These are phyloP conservation scores for Umimayanthus kanabou DNA, from an alignment of 92 coral and sea anemone genomes.

Conservation along the genomic window DNA sequence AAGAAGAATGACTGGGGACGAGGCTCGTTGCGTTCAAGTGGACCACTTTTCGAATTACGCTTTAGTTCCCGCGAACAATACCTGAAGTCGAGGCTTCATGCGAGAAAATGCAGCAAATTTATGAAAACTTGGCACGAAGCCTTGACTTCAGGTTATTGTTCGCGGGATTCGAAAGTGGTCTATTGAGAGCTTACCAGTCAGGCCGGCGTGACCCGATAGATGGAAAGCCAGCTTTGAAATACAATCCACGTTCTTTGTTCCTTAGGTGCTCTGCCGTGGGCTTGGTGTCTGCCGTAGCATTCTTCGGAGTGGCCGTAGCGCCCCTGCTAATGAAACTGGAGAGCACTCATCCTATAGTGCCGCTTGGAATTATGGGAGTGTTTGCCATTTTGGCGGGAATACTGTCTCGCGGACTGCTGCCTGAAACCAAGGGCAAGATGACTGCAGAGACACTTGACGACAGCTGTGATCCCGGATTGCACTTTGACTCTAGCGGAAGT, in stretches of 20 bases:
- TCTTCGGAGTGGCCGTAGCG: constrained; percentile 60
- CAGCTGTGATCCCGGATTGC: not conserved
- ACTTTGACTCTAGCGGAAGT: constrained; percentile 4
- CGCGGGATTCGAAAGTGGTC: no score
- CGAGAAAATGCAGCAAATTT: no score
- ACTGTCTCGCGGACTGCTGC: constrained; percentile 57
- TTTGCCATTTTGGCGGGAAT: constrained; percentile 62
- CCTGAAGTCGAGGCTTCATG: no score
- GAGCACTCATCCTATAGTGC: constrained; percentile 57
- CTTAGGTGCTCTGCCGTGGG: constrained; percentile 76
- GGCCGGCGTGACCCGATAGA: no score
- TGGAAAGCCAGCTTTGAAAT: not conserved
- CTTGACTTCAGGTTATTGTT: no score
- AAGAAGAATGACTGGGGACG: no score
- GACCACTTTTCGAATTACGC: no score
- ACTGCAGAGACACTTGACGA: constrained; percentile 33
- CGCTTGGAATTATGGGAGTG: constrained; percentile 75
- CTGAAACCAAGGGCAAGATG: constrained; percentile 73
- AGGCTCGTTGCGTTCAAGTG: no score
- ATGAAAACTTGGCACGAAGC: no score
- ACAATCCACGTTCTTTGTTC: not conserved
- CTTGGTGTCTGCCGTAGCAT: constrained; percentile 56
- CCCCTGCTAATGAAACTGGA: constrained; percentile 70
- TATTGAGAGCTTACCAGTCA: no score
- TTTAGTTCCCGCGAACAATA: no score